A percentile compares a stretch with the other conserved stretches of the same genome.
Evolutionary conservation across 2,888 invertebrate genomes (phyloP).

Genomic region (Pardosa pseudoannulata): DNA sequence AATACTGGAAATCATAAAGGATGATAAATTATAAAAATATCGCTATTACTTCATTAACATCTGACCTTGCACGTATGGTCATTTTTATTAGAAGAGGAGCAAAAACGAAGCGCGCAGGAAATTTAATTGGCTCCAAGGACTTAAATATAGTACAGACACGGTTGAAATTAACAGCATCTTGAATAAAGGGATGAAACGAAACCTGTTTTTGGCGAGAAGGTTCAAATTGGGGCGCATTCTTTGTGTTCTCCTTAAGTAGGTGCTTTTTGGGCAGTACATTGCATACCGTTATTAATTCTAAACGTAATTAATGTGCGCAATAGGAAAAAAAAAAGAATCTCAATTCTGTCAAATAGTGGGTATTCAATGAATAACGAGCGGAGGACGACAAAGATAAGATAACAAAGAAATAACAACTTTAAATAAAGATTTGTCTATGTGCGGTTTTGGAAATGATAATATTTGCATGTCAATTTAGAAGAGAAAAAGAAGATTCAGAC

Average conservation of each 20-base stretch:
- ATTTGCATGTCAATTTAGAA: neutral
- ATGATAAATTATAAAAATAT: slow-evolving; percentile 70
- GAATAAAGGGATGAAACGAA: slow-evolving; percentile 5
- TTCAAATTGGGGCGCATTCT: slow-evolving; percentile 29
- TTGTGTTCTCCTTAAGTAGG: neutral
- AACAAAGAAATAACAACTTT: neutral
- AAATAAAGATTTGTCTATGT: neutral
- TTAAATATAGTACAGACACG: slow-evolving; percentile 30
- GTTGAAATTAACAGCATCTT: slow-evolving; percentile 21
- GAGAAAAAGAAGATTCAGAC: neutral
- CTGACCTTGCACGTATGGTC: slow-evolving; percentile 56
- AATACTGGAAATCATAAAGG: slow-evolving; percentile 66
- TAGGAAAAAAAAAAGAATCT: neutral
- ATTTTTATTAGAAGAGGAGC: slow-evolving; percentile 47
- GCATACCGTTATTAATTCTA: slow-evolving; percentile 3
- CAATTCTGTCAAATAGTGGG: slow-evolving; percentile 4
- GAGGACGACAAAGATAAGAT: neutral
- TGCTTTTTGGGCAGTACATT: slow-evolving; percentile 3
- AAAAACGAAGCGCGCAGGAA: slow-evolving; percentile 37
- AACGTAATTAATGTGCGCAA: neutral
- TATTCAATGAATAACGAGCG: neutral
- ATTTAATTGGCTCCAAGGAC: slow-evolving; percentile 55
- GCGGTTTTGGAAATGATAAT: neutral
- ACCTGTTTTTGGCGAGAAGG: slow-evolving; percentile 26
- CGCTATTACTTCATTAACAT: slow-evolving; percentile 71